Conservation (phyloP, 2,797 vertebrate species). For the Orientallactaga sibirica region DNA sequence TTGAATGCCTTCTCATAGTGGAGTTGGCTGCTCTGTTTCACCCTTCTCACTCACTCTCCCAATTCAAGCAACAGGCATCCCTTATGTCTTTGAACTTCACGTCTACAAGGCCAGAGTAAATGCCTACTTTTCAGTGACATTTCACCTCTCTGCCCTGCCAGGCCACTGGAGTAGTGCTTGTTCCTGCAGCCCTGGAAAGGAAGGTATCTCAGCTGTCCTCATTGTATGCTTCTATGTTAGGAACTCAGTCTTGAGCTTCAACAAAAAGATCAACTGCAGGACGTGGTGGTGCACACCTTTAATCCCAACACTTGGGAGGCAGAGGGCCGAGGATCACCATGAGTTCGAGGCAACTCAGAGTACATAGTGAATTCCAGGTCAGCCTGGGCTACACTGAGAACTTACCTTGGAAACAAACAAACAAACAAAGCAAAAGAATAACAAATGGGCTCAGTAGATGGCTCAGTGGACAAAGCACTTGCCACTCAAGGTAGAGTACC, state of each 20-base stretch:
- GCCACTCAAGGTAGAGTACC: too few species aligned
- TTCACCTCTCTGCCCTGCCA: background rate
- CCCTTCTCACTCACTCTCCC: background rate
- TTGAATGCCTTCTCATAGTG: background rate
- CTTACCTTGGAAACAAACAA: too few species aligned
- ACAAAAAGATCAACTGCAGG: background rate
- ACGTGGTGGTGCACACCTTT: too few species aligned
- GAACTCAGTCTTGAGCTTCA: constrained; percentile 4
- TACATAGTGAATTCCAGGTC: too few species aligned
- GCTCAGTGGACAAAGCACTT: too few species aligned
- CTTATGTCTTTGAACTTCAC: background rate
- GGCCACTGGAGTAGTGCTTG: background rate
- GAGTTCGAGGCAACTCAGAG: too few species aligned
- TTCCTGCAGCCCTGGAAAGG: background rate
- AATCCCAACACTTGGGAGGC: too few species aligned
- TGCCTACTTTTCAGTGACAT: background rate
- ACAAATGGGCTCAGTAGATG: too few species aligned
- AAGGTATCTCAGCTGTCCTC: background rate
- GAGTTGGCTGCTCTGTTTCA: background rate
- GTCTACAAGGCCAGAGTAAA: background rate
- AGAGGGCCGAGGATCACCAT: too few species aligned
- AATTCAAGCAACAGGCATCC: background rate
- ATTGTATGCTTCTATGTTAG: background rate
- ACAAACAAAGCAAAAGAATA: too few species aligned
- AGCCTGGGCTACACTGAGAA: too few species aligned